Evolutionary conservation across 1,140 invertebrate species (phyloP), one percentile per base, ranked within the genome.

Genomic region (Calycopis cecrops): DNA sequence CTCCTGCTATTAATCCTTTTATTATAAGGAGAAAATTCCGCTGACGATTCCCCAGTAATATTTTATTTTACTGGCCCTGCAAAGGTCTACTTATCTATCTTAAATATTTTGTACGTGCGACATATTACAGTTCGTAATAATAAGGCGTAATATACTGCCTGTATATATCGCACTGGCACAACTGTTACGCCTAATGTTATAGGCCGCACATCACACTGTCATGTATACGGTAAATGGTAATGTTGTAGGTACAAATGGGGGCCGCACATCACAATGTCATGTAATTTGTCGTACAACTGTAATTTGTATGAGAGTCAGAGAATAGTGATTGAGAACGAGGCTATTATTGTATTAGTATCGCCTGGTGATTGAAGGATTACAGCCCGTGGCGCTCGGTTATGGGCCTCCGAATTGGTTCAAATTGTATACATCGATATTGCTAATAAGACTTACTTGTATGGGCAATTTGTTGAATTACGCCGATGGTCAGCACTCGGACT

Each of bases 241-340:
- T 28, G 21, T 28, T 28, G 21, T 28, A 28, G 21, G 21, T 28
- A 16, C 40, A 44, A 44, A 44, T 44, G 16, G 40, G 21, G 40
- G 48, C 48, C 28, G 48, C 48, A 35, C 14, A 35, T 50, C 33
- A 50, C 33, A 50, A 11, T 35, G 48, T 50, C 48, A 50, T 50
- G 28, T 34, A 50, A 50, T 33, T 35, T 35, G 14, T 50, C 33
- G 33, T 33, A 16, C 28, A 28, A 12, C 9, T 48, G 21, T 48
- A 33, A 48, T 48, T 44, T 44, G 40, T 44, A 44, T 17, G 16
- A 16, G 40, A 44, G 40, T 44, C 10, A 16, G 40, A 44, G 40
- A 44, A 44, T 9, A 44, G 40, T 44, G 40, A 44, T 44, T 16
- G 40, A 44, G 40, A 44, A 16, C 14, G 40, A 16, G 40, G 40